These are phyloP conservation scores for Troglohyphantes excavatus DNA, from an alignment of 2,888 invertebrate genomes.

Conservation along the genomic window DNA sequence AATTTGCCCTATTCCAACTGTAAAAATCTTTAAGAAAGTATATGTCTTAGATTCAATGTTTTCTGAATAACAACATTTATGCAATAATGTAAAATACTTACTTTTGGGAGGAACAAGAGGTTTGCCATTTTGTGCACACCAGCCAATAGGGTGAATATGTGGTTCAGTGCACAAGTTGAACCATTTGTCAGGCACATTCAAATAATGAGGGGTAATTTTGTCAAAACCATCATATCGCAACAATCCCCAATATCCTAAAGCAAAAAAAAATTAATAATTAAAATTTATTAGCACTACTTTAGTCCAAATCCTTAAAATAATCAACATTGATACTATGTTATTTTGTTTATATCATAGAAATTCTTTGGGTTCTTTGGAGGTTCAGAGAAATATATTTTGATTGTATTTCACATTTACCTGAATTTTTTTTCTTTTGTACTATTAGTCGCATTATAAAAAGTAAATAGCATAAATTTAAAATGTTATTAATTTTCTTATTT, in stretches of 20 bases:
- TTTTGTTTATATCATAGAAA: background rate
- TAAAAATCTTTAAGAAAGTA: no score
- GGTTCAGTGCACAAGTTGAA: constrained; percentile 95
- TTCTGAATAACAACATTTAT: no score
- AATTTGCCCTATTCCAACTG: no score
- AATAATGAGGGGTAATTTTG: constrained; percentile 92
- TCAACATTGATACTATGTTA: background rate
- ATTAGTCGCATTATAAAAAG: no score
- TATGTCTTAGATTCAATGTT: no score
- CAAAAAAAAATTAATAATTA: background rate
- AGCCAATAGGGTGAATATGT: constrained; percentile 92
- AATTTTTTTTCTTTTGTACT: no score
- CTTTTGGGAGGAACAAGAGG: constrained; percentile 96
- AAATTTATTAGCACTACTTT: background rate
- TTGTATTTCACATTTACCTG: no score
- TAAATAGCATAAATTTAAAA: no score
- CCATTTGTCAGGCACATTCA: constrained; percentile 86
- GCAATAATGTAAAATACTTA: no score
- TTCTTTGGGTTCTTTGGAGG: no score
- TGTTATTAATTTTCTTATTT: no score
- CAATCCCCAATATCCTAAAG: constrained; percentile 85
- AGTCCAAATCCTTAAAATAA: background rate
- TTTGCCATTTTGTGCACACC: constrained; percentile 97
- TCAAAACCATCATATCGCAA: constrained; percentile 95
- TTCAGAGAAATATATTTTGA: no score